Evolutionary conservation across 2,797 vertebrate species (phyloP).

Genomic region (Galago senegalensis): DNA sequence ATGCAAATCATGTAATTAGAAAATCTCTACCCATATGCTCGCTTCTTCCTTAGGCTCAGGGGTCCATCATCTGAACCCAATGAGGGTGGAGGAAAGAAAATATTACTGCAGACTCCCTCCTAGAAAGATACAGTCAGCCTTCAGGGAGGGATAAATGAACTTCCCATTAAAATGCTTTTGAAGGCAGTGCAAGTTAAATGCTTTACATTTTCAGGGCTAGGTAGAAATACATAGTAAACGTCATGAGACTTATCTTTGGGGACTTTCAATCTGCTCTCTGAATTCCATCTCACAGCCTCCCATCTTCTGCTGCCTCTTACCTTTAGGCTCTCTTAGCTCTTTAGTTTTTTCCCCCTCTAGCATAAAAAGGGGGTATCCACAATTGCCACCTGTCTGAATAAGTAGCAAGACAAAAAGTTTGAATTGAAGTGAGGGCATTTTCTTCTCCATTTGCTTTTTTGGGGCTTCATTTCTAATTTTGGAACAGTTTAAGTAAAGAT

Average conservation of each 20-base stretch:
- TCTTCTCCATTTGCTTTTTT: background rate
- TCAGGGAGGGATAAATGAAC: slow-evolving; percentile 4
- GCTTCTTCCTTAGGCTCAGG: background rate
- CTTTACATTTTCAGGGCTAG: background rate
- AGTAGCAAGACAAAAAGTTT: background rate
- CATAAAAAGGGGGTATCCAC: background rate
- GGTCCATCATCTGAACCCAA: background rate
- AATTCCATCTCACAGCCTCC: background rate
- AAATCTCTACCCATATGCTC: background rate
- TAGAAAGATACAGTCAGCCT: slow-evolving; percentile 7
- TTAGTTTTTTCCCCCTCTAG: background rate
- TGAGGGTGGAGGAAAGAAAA: background rate
- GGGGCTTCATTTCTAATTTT: slow-evolving; percentile 51
- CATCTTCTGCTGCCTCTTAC: background rate
- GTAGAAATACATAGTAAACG: background rate
- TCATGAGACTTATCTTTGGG: background rate
- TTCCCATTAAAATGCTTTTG: background rate
- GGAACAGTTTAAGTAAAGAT: slow-evolving; percentile 17
- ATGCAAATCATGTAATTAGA: slow-evolving; percentile 60
- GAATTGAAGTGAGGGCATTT: background rate
- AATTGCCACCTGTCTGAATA: slow-evolving; percentile 1
- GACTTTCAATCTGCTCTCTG: background rate
- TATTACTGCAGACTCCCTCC: background rate
- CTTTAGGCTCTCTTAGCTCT: background rate
- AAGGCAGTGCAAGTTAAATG: background rate